phyloP scores from a whole-genome alignment of 1,140 invertebrate genomes.

The Leptinotarsa undecemlineata region DNA sequence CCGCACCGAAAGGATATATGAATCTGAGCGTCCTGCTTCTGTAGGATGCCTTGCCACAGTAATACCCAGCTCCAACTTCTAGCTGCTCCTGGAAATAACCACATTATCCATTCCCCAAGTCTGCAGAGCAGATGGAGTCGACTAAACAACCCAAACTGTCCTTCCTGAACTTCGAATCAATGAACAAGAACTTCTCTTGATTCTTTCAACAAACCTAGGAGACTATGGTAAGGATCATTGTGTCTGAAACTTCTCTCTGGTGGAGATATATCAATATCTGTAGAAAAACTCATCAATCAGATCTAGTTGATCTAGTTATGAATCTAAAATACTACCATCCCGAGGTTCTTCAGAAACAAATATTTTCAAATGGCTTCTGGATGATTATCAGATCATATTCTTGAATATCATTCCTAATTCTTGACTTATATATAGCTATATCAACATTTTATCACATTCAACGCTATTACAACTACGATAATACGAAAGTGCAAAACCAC shows the following conservation, averaged over 20 bases:
- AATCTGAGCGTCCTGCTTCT: too few relatives aligned
- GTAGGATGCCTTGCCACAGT: too few relatives aligned
- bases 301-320: background rate
- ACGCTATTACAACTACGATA: background rate
- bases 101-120: too few relatives aligned
- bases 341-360: background rate
- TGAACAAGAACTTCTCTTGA: too few relatives aligned
- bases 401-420: background rate
- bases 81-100: too few relatives aligned
- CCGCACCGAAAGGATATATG: too few relatives aligned
- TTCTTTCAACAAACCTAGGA: too few relatives aligned
- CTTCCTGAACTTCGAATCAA: too few relatives aligned
- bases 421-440: background rate
- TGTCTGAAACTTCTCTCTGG: constrained; percentile 78
- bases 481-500: background rate
- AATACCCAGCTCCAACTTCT: too few relatives aligned
- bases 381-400: background rate
- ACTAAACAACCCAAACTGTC: too few relatives aligned
- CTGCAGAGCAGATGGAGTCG: too few relatives aligned
- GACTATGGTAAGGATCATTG: constrained; percentile 85
- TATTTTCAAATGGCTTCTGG: background rate
- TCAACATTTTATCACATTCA: background rate
- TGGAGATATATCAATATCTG: constrained; percentile 84
- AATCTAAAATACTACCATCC: too few relatives aligned
- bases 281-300: constrained; percentile 11